phyloP scores from a whole-genome alignment of 2,888 invertebrate species.

The Urechis unicinctus region DNA sequence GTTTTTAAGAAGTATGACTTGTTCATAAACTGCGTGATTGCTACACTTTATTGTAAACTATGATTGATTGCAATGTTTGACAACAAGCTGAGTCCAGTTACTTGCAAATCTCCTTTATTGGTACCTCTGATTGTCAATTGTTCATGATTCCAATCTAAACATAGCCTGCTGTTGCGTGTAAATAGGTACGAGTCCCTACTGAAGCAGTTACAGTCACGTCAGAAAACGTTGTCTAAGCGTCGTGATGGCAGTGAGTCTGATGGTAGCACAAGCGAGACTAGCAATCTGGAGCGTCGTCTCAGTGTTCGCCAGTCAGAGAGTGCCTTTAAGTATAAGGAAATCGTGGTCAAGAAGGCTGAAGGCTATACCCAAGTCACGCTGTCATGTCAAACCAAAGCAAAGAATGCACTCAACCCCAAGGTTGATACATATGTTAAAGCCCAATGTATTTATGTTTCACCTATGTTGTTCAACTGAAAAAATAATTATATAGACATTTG shows the following conservation, averaged over 20 bases:
- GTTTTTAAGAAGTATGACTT: too few species aligned
- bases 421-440: too few species aligned
- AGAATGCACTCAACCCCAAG: conserved; percentile 61
- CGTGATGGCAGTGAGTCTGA: not conserved
- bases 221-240: not conserved
- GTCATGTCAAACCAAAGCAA: conserved; percentile 56
- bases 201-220: not conserved
- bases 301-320: conserved; percentile 49
- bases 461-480: not conserved
- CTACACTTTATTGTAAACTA: too few species aligned
- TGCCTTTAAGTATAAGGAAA: conserved; percentile 53
- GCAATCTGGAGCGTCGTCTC: conserved; percentile 33
- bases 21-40: too few species aligned
- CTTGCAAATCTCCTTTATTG: too few species aligned
- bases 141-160: too few species aligned
- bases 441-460: not conserved
- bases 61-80: too few species aligned
- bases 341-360: conserved; percentile 57
- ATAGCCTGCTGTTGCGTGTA: too few species aligned
- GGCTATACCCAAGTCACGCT: conserved; percentile 59
- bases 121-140: too few species aligned
- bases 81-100: too few species aligned
- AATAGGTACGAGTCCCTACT: not conserved
- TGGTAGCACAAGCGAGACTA: conserved; percentile 16
- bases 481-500: not conserved